Evolutionary conservation across 53 echinoderm and acorn worm genomes (phyloP).

Genomic region (Crossaster papposus): DNA sequence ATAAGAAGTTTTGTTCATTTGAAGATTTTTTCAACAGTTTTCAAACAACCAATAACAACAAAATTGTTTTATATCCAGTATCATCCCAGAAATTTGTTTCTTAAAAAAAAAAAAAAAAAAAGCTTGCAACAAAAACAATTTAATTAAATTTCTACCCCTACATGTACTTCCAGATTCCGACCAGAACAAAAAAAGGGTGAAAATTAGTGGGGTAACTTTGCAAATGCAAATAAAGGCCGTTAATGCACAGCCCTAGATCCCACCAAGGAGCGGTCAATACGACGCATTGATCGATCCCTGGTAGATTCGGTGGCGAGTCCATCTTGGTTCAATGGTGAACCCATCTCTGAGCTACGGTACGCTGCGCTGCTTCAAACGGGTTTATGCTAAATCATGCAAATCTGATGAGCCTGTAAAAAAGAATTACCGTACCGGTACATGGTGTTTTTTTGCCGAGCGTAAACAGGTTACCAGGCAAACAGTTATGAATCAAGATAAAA

Average conservation of each 20-base stretch:
- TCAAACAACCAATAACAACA: no score
- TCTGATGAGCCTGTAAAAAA: no score
- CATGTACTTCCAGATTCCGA: neutral
- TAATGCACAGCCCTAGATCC: conserved; percentile 11
- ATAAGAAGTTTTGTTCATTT: no score
- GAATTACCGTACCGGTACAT: no score
- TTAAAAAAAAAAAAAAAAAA: neutral
- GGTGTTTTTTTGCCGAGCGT: no score
- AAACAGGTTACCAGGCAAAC: no score
- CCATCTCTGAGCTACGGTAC: neutral
- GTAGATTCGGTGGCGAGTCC: neutral
- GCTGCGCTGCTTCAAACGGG: neutral
- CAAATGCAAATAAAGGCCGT: neutral
- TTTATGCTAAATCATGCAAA: neutral
- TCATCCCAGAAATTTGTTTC: no score
- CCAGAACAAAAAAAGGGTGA: neutral
- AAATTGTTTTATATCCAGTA: no score
- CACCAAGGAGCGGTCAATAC: neutral
- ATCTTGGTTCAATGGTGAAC: neutral
- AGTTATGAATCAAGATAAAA: no score
- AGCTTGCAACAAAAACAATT: neutral
- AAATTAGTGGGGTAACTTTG: neutral
- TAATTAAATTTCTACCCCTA: conserved; percentile 1
- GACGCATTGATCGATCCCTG: neutral
- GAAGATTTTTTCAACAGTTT: no score